A percentile compares a stretch with the other conserved stretches of the same genome.
phyloP scores from a whole-genome alignment of 2,888 invertebrate species.

The Horisme vitalbata region DNA sequence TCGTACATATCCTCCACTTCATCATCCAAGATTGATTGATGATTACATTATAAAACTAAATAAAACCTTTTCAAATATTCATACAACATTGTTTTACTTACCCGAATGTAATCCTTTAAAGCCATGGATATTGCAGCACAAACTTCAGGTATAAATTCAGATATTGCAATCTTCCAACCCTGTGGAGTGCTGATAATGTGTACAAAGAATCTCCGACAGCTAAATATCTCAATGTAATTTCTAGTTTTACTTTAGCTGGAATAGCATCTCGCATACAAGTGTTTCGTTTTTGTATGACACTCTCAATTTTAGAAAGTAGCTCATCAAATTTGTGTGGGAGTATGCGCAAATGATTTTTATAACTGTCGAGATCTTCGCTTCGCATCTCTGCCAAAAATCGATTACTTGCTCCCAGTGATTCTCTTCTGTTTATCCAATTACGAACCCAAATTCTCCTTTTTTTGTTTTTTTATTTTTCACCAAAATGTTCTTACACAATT shows the following conservation, averaged over 20 bases:
- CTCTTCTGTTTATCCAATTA: background rate
- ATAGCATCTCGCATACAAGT: constrained; percentile 14
- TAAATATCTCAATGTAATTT: constrained; percentile 14
- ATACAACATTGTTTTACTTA: no score
- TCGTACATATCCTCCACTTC: no score
- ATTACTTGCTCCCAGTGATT: background rate
- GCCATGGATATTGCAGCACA: no score
- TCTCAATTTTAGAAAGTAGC: background rate
- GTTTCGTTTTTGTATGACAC: constrained; percentile 4
- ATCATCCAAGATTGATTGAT: no score
- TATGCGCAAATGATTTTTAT: background rate
- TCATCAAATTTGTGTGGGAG: background rate
- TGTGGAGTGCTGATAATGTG: constrained; percentile 12
- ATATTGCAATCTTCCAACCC: constrained; percentile 3
- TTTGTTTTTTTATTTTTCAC: background rate
- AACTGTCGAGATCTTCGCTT: background rate
- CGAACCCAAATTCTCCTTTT: background rate
- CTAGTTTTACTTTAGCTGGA: constrained; percentile 14
- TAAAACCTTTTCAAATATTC: no score
- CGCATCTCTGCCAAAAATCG: background rate
- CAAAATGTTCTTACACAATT: background rate
- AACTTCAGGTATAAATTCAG: no score
- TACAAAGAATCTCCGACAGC: constrained; percentile 4
- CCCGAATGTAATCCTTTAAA: no score
- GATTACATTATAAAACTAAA: no score